Evolutionary conservation across 2,888 invertebrate species (phyloP).

Genomic region (Papilio demoleus): DNA sequence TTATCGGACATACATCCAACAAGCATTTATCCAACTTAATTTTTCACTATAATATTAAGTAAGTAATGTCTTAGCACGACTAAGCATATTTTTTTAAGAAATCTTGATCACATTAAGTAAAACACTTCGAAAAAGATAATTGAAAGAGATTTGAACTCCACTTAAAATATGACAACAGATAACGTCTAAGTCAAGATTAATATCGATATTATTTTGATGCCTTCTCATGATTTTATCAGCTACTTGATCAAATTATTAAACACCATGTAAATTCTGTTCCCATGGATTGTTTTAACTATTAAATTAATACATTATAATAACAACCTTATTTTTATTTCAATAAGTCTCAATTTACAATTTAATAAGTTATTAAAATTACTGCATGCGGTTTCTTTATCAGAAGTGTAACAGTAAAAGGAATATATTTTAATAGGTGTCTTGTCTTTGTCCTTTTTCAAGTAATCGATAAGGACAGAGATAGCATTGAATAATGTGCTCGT

Average conservation of each 20-base stretch:
- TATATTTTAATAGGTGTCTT: conserved; percentile 52
- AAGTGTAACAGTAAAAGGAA: conserved; percentile 58
- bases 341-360: conserved; percentile 6
- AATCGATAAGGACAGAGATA: conserved; percentile 55
- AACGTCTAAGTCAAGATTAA: conserved; percentile 34
- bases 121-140: not conserved
- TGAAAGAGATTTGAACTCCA: not conserved
- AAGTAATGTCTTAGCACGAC: too few species aligned
- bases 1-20: too few species aligned
- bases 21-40: too few species aligned
- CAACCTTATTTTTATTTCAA: not conserved
- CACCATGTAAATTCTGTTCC: conserved; percentile 33
- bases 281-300: conserved; percentile 39
- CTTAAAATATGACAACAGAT: conserved; percentile 23
- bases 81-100: not conserved
- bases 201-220: conserved; percentile 43
- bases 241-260: conserved; percentile 37
- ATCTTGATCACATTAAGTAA: not conserved
- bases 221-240: conserved; percentile 41
- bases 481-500: conserved; percentile 69
- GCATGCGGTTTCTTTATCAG: conserved; percentile 46
- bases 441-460: conserved; percentile 51
- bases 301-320: not conserved
- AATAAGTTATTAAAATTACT: conserved; percentile 31
- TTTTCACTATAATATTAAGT: too few species aligned